Percentiles rank a stretch among this genome's conserved stretches.
These are phyloP conservation scores for Phrynosoma platyrhinos DNA, from an alignment of 2,113 vertebrate species.

Conservation along the genomic window DNA sequence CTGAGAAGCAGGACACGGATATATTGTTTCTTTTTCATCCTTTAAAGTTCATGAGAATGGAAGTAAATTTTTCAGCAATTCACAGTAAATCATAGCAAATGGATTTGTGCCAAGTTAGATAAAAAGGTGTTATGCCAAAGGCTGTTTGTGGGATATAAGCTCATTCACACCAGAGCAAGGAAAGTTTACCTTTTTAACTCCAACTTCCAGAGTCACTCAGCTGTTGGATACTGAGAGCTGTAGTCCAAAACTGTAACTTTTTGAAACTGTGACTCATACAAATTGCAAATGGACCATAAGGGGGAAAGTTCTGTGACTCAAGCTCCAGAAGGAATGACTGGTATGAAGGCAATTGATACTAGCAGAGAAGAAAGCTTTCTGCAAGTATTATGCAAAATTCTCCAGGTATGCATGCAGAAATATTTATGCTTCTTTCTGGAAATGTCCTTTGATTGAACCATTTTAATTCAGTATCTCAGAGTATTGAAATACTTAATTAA, in stretches of 20 bases:
- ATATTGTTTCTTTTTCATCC: background rate
- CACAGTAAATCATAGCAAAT: background rate
- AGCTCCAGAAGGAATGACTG: background rate
- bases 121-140: background rate
- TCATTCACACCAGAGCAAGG: background rate
- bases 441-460: background rate
- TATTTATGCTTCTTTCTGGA: background rate
- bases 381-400: background rate
- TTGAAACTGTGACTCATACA: background rate
- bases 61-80: background rate
- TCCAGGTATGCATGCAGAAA: background rate
- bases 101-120: background rate
- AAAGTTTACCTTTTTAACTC: no score
- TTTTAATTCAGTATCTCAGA: background rate
- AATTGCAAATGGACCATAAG: background rate
- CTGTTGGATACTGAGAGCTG: background rate
- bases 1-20: background rate
- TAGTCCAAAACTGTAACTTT: background rate
- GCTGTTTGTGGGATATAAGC: background rate
- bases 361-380: background rate
- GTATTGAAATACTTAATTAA: conserved; percentile 53
- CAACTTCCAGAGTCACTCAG: no score
- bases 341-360: background rate
- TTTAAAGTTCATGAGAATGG: background rate
- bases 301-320: background rate